These are phyloP conservation scores for Parauchenoglanis ngamensis DNA, from an alignment of 2,797 vertebrate genomes.

Conservation along the genomic window DNA sequence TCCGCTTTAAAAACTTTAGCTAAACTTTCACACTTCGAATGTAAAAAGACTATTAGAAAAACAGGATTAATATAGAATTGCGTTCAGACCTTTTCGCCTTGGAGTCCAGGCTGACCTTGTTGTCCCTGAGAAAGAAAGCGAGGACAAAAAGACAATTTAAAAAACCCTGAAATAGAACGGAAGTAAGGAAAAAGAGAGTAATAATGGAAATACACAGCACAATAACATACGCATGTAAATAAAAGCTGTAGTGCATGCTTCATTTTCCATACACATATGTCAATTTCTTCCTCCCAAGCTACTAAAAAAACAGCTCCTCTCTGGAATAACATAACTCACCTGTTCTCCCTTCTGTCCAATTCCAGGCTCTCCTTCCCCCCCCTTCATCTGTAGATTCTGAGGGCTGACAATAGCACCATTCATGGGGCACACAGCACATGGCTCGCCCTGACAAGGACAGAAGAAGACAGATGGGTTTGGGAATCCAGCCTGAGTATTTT, in stretches of 20 bases:
- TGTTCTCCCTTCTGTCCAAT: conserved; percentile 71
- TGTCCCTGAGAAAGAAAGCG: conserved; percentile 64
- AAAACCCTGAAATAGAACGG: background rate
- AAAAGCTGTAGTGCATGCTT: conserved; percentile 3
- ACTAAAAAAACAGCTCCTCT: background rate
- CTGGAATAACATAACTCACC: conserved; percentile 69
- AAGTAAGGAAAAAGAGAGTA: too few species aligned
- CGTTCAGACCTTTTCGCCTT: conserved; percentile 84
- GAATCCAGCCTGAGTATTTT: conserved; percentile 6
- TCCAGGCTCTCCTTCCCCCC: conserved; percentile 62
- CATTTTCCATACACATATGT: background rate
- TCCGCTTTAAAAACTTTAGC: background rate
- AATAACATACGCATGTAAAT: background rate
- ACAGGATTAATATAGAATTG: background rate
- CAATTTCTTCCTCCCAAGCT: background rate
- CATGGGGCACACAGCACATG: conserved; percentile 78
- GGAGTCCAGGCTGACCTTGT: conserved; percentile 73
- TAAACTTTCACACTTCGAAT: background rate
- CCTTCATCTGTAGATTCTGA: conserved; percentile 60
- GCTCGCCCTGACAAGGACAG: conserved; percentile 78
- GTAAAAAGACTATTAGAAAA: background rate
- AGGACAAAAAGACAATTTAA: background rate
- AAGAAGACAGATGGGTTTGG: background rate
- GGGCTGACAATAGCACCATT: conserved; percentile 47
- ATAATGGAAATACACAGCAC: background rate